phyloP scores from a whole-genome alignment of 1,140 invertebrate genomes.

The Phymastichus coffea region DNA sequence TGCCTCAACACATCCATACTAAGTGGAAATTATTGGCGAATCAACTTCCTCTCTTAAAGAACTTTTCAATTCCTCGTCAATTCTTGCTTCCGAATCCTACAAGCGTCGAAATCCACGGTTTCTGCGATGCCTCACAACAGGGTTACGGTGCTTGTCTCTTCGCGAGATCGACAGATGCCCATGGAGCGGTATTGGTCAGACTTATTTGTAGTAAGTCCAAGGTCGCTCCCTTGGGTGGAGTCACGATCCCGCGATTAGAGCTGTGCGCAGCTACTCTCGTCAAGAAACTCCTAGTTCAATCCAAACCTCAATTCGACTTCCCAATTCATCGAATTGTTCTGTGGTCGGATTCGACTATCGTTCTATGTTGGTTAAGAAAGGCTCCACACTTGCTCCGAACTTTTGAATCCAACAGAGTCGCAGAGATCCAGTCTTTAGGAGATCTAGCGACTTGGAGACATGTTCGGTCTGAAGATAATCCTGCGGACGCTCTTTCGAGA shows the following conservation, averaged over 20 bases:
- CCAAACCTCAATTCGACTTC: neutral
- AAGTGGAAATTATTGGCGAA: constrained; percentile 8
- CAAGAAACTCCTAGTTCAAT: neutral
- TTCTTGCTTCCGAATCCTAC: neutral
- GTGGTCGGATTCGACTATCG: no score
- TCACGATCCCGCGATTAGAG: neutral
- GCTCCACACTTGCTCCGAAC: neutral
- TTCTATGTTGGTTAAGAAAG: neutral
- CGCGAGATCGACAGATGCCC: constrained; percentile 25
- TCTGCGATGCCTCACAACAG: constrained; percentile 21
- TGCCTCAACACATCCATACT: neutral
- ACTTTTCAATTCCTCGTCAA: constrained; percentile 4
- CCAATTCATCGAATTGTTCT: neutral
- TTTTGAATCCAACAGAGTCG: no score
- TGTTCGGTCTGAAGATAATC: neutral
- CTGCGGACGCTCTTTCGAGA: neutral
- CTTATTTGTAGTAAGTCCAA: constrained; percentile 42
- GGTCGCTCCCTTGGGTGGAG: constrained; percentile 41
- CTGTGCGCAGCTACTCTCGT: neutral
- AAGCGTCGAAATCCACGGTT: constrained; percentile 24
- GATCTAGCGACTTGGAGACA: neutral
- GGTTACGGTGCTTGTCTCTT: constrained; percentile 26
- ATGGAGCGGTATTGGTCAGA: neutral
- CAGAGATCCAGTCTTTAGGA: no score
- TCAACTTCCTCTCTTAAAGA: constrained; percentile 4